These are phyloP conservation scores for Axea sp. DNA, from an alignment of 2,888 invertebrate genomes.

Conservation along the genomic window DNA sequence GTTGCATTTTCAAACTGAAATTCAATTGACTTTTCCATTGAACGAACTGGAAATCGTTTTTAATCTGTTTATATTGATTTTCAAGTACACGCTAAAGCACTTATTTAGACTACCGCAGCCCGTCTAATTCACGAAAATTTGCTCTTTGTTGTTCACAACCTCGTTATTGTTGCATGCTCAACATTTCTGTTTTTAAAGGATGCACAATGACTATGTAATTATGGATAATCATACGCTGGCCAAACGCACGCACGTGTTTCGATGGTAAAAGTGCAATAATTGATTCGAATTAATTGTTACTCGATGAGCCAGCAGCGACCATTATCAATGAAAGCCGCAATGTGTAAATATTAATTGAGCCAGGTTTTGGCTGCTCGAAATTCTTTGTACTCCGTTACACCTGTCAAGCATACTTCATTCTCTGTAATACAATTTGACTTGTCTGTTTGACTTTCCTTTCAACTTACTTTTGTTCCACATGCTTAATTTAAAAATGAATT, in stretches of 20 bases:
- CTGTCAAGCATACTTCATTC: constrained; percentile 9
- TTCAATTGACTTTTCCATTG: background rate
- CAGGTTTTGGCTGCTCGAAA: constrained; percentile 18
- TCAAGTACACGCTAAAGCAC: background rate
- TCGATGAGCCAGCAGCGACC: constrained; percentile 79
- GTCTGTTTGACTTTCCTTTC: constrained; percentile 64
- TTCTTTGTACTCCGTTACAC: background rate
- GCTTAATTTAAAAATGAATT: constrained; percentile 64
- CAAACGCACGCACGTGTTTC: constrained; percentile 51
- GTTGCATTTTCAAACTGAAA: constrained; percentile 10
- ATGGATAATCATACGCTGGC: constrained; percentile 68
- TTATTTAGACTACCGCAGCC: constrained; percentile 40
- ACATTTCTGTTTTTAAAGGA: constrained; percentile 77
- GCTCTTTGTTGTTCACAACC: constrained; percentile 53
- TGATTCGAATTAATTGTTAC: constrained; percentile 62
- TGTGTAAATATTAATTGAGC: constrained; percentile 12
- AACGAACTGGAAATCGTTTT: background rate
- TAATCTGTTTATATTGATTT: background rate
- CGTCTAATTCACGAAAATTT: constrained; percentile 50
- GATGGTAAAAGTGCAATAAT: constrained; percentile 42
- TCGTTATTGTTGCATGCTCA: constrained; percentile 75
- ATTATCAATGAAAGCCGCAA: constrained; percentile 76
- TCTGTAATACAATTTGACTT: constrained; percentile 51
- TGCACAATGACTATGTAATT: constrained; percentile 80
- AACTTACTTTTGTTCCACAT: constrained; percentile 65